Conservation (phyloP, 2,113 vertebrate species). For the Spheniscus mendiculus region DNA sequence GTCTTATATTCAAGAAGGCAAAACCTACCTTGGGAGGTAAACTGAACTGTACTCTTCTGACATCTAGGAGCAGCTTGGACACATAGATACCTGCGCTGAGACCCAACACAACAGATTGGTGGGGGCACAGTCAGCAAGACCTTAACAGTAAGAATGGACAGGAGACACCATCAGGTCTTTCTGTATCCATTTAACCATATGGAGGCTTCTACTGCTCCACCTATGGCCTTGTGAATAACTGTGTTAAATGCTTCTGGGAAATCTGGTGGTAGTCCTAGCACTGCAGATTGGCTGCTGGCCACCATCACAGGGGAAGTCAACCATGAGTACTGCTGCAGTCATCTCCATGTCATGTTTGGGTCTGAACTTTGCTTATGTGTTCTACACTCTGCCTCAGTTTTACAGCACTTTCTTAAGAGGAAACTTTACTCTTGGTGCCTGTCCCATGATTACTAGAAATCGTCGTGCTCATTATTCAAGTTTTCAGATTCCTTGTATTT, state of each 20-base stretch:
- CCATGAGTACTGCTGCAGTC: neutral
- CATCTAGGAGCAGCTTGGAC: neutral
- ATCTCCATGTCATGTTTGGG: neutral
- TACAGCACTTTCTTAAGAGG: neutral
- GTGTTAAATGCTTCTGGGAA: neutral
- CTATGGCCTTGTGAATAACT: neutral
- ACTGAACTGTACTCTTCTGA: neutral
- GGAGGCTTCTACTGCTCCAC: neutral
- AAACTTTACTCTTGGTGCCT: neutral
- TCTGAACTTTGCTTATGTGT: neutral
- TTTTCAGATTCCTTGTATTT: slow-evolving; percentile 8
- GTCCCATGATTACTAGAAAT: neutral
- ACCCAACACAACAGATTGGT: neutral
- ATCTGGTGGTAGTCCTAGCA: neutral
- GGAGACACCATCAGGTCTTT: neutral
- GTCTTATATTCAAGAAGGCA: neutral
- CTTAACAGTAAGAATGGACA: neutral
- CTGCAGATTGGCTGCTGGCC: neutral
- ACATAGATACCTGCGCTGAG: neutral
- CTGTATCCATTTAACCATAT: neutral
- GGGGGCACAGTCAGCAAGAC: neutral
- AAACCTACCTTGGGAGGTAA: neutral
- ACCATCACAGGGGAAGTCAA: neutral
- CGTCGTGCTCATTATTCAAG: neutral
- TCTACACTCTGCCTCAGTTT: neutral